Evolutionary conservation across 2,888 invertebrate species (phyloP).

Genomic region (Oligia fasciuncula): DNA sequence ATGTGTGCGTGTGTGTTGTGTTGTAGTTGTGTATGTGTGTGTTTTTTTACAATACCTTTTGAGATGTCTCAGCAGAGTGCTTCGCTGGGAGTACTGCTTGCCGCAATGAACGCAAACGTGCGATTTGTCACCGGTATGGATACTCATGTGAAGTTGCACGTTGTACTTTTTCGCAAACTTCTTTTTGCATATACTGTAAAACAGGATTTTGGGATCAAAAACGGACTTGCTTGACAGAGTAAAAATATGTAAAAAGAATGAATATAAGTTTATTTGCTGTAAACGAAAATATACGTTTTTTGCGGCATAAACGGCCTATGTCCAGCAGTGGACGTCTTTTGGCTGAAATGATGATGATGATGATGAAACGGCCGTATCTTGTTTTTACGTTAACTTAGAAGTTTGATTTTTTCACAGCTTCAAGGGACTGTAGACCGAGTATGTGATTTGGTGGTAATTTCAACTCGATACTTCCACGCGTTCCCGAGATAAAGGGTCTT

Average conservation of each 20-base stretch:
- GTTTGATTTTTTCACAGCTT: too few relatives aligned
- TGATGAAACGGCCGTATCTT: too few relatives aligned
- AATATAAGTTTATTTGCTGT: not conserved
- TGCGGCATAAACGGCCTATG: too few relatives aligned
- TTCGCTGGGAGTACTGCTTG: conserved; percentile 87
- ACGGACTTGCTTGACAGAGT: not conserved
- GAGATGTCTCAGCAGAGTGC: conserved; percentile 86
- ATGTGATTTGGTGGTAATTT: too few relatives aligned
- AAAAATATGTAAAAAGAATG: not conserved
- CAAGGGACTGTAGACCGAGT: too few relatives aligned
- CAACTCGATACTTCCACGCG: too few relatives aligned
- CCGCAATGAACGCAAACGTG: conserved; percentile 86
- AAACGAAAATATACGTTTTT: not conserved
- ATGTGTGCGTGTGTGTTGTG: not conserved
- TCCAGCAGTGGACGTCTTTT: too few relatives aligned
- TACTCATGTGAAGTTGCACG: conserved; percentile 85
- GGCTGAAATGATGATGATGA: too few relatives aligned
- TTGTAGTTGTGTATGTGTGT: not conserved
- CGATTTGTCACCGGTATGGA: conserved; percentile 87
- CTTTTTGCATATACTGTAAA: conserved; percentile 82
- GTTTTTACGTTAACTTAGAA: too few relatives aligned
- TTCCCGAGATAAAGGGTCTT: too few relatives aligned
- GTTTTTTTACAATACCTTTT: conserved; percentile 66
- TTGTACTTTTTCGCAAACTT: conserved; percentile 88
- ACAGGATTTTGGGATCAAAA: not conserved